A percentile compares a stretch with the other conserved stretches of the same genome.
These are phyloP conservation scores for Caenorhabditis inopinata DNA, from an alignment of 1,140 invertebrate species.

Conservation along the genomic window DNA sequence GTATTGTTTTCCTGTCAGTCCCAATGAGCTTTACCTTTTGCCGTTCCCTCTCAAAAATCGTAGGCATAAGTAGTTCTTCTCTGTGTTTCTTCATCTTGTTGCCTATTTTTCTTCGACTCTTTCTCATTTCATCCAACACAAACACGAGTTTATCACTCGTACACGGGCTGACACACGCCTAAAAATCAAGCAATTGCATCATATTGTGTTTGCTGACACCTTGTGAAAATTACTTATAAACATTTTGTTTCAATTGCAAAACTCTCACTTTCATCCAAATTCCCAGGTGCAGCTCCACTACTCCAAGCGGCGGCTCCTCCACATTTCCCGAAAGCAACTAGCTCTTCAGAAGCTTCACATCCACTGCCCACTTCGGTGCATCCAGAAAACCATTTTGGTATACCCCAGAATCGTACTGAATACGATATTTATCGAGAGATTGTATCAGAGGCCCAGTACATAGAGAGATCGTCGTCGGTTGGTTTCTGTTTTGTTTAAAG, in stretches of 20 bases:
- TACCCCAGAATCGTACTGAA: not conserved
- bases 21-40: no score
- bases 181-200: not conserved
- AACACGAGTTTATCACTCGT: constrained; percentile 2
- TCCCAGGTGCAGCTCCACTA: not conserved
- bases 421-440: constrained; percentile 30
- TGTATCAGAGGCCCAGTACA: not conserved
- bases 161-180: not conserved
- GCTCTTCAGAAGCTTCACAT: not conserved
- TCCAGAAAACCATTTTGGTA: not conserved
- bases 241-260: constrained; percentile 1
- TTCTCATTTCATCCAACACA: not conserved
- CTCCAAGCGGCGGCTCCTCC: no score
- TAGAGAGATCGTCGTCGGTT: not conserved
- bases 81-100: not conserved
- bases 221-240: not conserved
- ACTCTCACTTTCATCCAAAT: not conserved
- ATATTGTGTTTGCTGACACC: constrained; percentile 31
- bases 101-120: not conserved
- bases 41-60: no score
- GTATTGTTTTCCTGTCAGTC: no score
- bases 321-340: no score
- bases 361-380: not conserved
- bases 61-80: not conserved
- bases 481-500: not conserved